phyloP scores from a whole-genome alignment of 2,888 invertebrate genomes.

The Lottia scabra region DNA sequence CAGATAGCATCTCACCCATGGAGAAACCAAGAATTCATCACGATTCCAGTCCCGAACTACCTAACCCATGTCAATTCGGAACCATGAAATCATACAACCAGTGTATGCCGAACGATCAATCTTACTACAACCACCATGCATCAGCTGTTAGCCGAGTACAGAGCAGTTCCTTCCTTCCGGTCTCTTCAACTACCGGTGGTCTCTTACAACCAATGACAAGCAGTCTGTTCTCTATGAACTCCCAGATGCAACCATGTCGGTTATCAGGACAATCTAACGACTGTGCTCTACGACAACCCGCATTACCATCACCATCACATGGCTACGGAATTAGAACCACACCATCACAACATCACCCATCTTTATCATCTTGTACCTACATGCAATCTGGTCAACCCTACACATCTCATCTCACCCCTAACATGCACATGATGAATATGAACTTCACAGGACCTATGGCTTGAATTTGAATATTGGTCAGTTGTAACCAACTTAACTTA shows the following conservation, averaged over 20 bases:
- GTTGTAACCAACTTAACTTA: too few relatives aligned
- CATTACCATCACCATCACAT: slow-evolving; percentile 43
- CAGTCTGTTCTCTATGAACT: slow-evolving; percentile 40
- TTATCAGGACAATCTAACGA: slow-evolving; percentile 47
- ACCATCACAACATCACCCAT: slow-evolving; percentile 48
- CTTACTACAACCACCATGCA: slow-evolving; percentile 61
- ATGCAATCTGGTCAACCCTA: slow-evolving; percentile 63
- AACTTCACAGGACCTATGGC: slow-evolving; percentile 63
- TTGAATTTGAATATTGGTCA: slow-evolving; percentile 30
- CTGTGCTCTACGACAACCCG: slow-evolving; percentile 51
- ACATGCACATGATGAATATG: slow-evolving; percentile 65
- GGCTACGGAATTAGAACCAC: slow-evolving; percentile 50
- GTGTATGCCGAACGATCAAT: slow-evolving; percentile 50
- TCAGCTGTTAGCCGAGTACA: slow-evolving; percentile 40
- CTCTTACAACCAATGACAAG: slow-evolving; percentile 47
- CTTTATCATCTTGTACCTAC: slow-evolving; percentile 60
- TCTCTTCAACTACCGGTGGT: slow-evolving; percentile 40
- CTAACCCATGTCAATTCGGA: slow-evolving; percentile 53
- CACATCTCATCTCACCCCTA: slow-evolving; percentile 51
- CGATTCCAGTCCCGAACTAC: slow-evolving; percentile 17
- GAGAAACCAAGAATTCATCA: slow-evolving; percentile 38
- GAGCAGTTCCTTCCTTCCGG: slow-evolving; percentile 50
- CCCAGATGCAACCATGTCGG: slow-evolving; percentile 51
- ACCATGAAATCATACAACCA: slow-evolving; percentile 40
- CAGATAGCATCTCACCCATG: slow-evolving; percentile 33